Percentiles rank a stretch among this genome's conserved stretches.
phyloP scores from a whole-genome alignment of 2,888 invertebrate species.

The Calameuta idolon region DNA sequence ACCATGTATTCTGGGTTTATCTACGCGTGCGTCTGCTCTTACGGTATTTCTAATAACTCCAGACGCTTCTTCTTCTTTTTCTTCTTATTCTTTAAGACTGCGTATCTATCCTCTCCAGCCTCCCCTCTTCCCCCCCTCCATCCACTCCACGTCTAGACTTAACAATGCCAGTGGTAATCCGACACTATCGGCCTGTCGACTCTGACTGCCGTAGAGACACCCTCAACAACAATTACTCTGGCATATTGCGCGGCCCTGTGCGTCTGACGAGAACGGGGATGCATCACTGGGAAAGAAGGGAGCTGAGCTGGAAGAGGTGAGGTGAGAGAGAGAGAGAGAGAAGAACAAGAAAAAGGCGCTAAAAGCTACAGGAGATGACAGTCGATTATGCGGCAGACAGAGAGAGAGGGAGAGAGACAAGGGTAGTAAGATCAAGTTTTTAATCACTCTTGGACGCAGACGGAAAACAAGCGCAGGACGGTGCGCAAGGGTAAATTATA shows the following conservation, averaged over 20 bases:
- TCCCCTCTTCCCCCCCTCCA: slow-evolving; percentile 18
- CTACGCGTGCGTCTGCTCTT: slow-evolving; percentile 29
- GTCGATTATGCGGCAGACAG: slow-evolving; percentile 31
- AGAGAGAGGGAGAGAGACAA: not conserved
- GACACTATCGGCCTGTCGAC: slow-evolving; percentile 46
- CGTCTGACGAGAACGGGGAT: slow-evolving; percentile 42
- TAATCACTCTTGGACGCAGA: slow-evolving; percentile 58
- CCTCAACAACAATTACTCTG: slow-evolving; percentile 55
- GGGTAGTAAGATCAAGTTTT: slow-evolving; percentile 52
- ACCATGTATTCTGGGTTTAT: not conserved
- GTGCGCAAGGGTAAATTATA: not conserved
- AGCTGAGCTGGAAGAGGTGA: slow-evolving; percentile 23
- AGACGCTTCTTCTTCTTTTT: slow-evolving; percentile 28
- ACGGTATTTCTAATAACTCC: slow-evolving; percentile 59
- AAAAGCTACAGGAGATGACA: slow-evolving; percentile 25
- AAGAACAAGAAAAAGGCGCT: slow-evolving; percentile 2
- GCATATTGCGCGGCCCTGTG: slow-evolving; percentile 46
- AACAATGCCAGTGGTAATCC: slow-evolving; percentile 56
- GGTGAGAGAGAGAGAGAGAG: slow-evolving; percentile 3
- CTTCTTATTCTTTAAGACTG: slow-evolving; percentile 5
- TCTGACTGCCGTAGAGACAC: slow-evolving; percentile 23
- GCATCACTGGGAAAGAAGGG: slow-evolving; percentile 21
- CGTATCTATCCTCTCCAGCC: slow-evolving; percentile 20
- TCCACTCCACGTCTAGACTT: slow-evolving; percentile 45
- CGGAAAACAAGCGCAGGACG: slow-evolving; percentile 17